These are phyloP conservation scores for Brachypodius melanocephalos DNA, from an alignment of 2,113 vertebrate species.

Conservation along the genomic window DNA sequence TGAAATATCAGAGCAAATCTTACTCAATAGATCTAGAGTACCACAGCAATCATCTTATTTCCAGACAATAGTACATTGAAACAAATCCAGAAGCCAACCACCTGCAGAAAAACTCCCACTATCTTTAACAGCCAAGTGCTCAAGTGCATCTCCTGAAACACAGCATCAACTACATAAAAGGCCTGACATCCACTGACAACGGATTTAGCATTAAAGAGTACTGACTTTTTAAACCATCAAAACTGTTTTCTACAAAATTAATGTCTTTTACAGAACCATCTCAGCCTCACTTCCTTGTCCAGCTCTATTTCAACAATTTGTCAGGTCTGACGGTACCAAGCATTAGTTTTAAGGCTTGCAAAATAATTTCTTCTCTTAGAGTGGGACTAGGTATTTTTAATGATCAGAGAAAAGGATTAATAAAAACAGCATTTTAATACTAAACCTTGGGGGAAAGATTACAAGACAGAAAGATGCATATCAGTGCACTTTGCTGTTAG, in stretches of 20 bases:
- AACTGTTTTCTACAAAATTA: neutral
- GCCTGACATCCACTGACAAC: neutral
- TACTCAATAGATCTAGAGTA: neutral
- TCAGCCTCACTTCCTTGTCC: neutral
- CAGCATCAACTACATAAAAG: neutral
- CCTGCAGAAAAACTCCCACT: neutral
- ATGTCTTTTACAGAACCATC: neutral
- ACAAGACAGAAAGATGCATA: neutral
- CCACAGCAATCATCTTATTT: neutral
- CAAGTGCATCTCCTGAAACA: neutral
- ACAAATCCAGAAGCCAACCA: neutral
- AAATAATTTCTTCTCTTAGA: neutral
- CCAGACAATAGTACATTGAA: neutral
- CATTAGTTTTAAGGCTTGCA: neutral
- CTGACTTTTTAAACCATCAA: neutral
- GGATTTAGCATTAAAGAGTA: neutral
- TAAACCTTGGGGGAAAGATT: neutral
- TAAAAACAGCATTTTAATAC: neutral
- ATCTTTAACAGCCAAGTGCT: neutral
- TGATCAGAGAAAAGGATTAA: neutral
- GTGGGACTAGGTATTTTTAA: neutral
- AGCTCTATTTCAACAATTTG: neutral
- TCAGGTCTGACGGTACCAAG: neutral
- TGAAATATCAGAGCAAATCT: neutral
- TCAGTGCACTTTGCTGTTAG: neutral